Conservation (phyloP, 2,888 invertebrate genomes). For the Loripinus fragilis region DNA sequence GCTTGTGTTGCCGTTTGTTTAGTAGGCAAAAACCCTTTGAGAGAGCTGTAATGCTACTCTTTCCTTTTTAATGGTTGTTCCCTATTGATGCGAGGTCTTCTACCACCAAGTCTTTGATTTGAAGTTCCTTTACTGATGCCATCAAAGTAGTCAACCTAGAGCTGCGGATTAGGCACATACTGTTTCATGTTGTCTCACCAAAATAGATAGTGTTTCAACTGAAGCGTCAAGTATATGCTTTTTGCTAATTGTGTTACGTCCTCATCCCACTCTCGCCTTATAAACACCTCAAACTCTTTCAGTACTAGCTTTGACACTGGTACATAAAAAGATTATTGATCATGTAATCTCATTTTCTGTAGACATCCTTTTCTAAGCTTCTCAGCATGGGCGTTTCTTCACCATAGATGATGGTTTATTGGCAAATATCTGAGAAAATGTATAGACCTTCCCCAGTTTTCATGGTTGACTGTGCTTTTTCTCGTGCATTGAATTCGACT, state of each 20-base stretch:
- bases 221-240: conserved; percentile 7
- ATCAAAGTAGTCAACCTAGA: conserved; percentile 6
- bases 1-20: neutral
- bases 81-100: neutral
- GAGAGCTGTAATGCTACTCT: neutral
- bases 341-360: conserved; percentile 29
- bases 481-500: conserved; percentile 24
- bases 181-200: conserved; percentile 16
- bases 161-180: conserved; percentile 19
- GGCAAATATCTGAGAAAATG: conserved; percentile 31
- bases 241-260: conserved; percentile 15
- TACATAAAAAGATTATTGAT: conserved; percentile 23
- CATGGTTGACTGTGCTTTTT: conserved; percentile 27
- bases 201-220: conserved; percentile 15
- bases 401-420: conserved; percentile 27
- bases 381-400: conserved; percentile 29
- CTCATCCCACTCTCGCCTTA: conserved; percentile 10
- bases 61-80: neutral
- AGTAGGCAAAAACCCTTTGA: neutral
- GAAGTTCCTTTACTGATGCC: neutral
- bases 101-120: conserved; percentile 5
- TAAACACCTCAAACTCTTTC: conserved; percentile 28
- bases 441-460: conserved; percentile 18
- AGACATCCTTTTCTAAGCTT: conserved; percentile 25
- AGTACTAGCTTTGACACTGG: conserved; percentile 20